Evolutionary conservation across 30 jellyfish, hydroid and myxozoan genomes (phyloP).

Genomic region (Pseudorhiza aurosa): DNA sequence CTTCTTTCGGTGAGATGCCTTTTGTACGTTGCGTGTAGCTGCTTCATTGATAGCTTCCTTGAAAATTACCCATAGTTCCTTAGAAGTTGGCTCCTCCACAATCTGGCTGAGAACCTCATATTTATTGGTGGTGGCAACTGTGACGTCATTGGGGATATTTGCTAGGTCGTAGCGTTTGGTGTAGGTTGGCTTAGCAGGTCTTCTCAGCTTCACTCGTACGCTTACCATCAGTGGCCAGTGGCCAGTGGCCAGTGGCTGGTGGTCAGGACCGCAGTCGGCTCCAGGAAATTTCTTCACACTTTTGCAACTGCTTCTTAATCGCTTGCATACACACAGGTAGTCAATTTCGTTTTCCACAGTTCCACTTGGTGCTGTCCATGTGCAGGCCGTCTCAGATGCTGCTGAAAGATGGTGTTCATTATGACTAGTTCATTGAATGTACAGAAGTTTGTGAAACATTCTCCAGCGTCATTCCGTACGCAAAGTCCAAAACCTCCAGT

Average conservation of each 20-base stretch:
- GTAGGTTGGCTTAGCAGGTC: neutral
- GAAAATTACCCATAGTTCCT: too few species aligned
- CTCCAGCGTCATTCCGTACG: neutral
- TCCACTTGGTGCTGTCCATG: slow-evolving; percentile 38
- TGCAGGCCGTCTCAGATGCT: neutral
- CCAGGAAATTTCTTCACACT: neutral
- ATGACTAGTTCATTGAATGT: neutral
- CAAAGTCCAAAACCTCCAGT: neutral
- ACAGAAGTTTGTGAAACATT: slow-evolving; percentile 5
- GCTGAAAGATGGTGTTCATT: slow-evolving; percentile 1
- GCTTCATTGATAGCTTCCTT: neutral
- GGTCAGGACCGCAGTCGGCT: slow-evolving; percentile 49
- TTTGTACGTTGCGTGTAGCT: too few species aligned
- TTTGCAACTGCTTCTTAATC: neutral
- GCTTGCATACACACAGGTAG: neutral
- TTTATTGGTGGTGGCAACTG: too few species aligned
- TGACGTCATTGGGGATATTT: too few species aligned
- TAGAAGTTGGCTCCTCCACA: too few species aligned
- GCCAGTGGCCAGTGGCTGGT: too few species aligned
- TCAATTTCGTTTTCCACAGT: slow-evolving; percentile 25
- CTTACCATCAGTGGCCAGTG: slow-evolving; percentile 38
- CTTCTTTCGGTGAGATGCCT: too few species aligned
- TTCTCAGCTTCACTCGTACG: neutral
- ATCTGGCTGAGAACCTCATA: too few species aligned
- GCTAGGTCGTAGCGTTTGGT: neutral